These are phyloP conservation scores for Whitmania pigra DNA, from an alignment of 1,140 invertebrate species.

Conservation along the genomic window DNA sequence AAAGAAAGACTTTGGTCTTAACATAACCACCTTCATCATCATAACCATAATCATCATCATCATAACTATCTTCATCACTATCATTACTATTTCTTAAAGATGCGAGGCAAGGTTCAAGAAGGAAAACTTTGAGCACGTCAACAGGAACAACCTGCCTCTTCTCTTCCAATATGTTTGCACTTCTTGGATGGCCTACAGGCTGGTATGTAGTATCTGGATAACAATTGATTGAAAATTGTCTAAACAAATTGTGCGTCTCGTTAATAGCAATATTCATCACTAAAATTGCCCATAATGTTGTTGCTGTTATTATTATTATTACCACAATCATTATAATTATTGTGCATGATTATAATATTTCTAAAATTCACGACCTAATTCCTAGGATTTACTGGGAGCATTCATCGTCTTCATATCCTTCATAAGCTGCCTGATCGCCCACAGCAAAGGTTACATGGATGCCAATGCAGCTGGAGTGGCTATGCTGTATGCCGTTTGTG, in stretches of 20 bases:
- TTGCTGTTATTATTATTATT: background rate
- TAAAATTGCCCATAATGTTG: background rate
- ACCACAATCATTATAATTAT: background rate
- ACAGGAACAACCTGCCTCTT: slow-evolving; percentile 18
- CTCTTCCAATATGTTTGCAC: slow-evolving; percentile 10
- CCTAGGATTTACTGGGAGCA: slow-evolving; percentile 19
- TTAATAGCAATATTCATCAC: too few relatives aligned
- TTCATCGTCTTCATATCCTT: slow-evolving; percentile 19
- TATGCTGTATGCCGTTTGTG: slow-evolving; percentile 21
- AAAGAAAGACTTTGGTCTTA: too few relatives aligned
- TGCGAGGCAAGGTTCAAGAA: slow-evolving; percentile 15
- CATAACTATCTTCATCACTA: background rate
- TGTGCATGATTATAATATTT: too few relatives aligned
- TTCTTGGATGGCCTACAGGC: slow-evolving; percentile 17
- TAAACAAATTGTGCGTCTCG: background rate
- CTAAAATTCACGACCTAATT: too few relatives aligned
- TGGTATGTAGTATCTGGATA: background rate
- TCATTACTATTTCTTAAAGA: background rate
- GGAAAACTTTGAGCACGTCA: slow-evolving; percentile 14
- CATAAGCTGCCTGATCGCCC: slow-evolving; percentile 11
- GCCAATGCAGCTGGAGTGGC: slow-evolving; percentile 14
- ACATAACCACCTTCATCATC: background rate
- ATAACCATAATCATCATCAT: background rate
- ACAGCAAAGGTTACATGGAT: slow-evolving; percentile 8
- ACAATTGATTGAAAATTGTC: background rate